Base-by-base conservation (phyloP, 1,140 invertebrate species). In the Magallana angulata region DNA sequence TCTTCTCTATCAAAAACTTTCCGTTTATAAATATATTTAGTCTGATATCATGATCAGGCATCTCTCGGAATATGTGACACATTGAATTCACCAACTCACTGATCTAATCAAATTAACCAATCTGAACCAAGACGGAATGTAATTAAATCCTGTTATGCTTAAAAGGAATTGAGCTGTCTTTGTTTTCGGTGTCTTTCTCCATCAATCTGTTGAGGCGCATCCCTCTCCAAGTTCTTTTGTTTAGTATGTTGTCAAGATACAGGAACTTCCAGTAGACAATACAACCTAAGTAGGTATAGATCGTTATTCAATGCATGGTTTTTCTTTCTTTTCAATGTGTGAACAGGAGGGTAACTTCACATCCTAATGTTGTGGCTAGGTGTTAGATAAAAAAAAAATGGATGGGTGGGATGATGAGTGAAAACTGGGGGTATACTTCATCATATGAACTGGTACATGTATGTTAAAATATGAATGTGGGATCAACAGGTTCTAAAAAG, bases 81-180 rank as follows among this genome's bases (percentile, higher is more conserved):
- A 76, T 24, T 30, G 68, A 76, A 30, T 76, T 76, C 68, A 36
- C 68, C 5, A 76, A 76, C 68, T 76, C 68, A 36, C 68, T 76
- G 68, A 76, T 36, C 68, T 76, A 76, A 76, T 76, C 68, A 76
- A 76, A 76, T 76, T 76, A 76, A 76, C 68, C 68, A 76, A 76
- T 76, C 18, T 76, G 68, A 76, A 76, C 68, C 68, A 76, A 76
- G 68, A 76, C 18, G 18, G 68, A 76, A 76, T 76, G 68, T 76
- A 76, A 76, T 76, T 76, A 76, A 76, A 76, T 76, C 68, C 36
- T 24, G 68, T 18, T 76, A 76, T 76, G 68, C 68, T 76, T 76
- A 76, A 76, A 76, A 76, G 68, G 68, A 76, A 76, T 76, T 76
- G 68, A 76, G 68, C 68, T 76, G 68, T 76, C 68, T 76, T 76